These are phyloP conservation scores for Drosophila nebulosa DNA, from an alignment of 1,140 invertebrate genomes.

Conservation along the genomic window DNA sequence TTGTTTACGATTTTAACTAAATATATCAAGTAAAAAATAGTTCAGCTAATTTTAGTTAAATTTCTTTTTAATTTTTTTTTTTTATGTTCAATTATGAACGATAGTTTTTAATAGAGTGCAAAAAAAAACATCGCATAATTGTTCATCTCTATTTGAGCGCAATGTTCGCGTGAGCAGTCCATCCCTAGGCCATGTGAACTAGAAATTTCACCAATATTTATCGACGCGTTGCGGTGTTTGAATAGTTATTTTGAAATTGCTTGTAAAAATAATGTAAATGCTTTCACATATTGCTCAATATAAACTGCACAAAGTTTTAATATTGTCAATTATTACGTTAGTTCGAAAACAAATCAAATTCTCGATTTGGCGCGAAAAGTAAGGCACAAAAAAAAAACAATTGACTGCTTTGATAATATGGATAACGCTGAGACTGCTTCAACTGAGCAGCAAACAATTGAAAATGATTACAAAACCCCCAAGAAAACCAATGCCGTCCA, in stretches of 20 bases:
- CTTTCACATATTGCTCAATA: not conserved
- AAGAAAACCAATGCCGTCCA: conserved; percentile 53
- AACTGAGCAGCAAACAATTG: conserved; percentile 32
- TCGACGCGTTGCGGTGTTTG: conserved; percentile 42
- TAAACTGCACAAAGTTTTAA: too few species aligned
- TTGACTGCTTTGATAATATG: conserved; percentile 29
- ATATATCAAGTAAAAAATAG: too few species aligned
- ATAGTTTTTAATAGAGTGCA: too few species aligned
- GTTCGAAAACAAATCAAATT: not conserved
- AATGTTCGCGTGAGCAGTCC: not conserved
- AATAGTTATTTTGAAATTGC: conserved; percentile 16
- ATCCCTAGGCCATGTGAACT: conserved; percentile 1
- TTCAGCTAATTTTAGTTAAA: too few species aligned
- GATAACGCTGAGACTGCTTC: conserved; percentile 50
- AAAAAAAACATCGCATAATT: not conserved
- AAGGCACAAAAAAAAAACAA: not conserved
- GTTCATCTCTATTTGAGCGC: not conserved
- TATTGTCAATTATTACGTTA: not conserved
- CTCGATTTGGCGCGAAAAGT: not conserved
- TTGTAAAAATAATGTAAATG: not conserved
- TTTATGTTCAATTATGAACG: too few species aligned
- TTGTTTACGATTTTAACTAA: too few species aligned
- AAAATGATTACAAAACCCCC: conserved; percentile 70
- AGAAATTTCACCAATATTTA: not conserved
- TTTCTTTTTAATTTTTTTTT: too few species aligned